Percentiles rank a stretch among this genome's conserved stretches.
phyloP scores from a whole-genome alignment of 2,888 invertebrate species.

The Eupithecia dodoneata region DNA sequence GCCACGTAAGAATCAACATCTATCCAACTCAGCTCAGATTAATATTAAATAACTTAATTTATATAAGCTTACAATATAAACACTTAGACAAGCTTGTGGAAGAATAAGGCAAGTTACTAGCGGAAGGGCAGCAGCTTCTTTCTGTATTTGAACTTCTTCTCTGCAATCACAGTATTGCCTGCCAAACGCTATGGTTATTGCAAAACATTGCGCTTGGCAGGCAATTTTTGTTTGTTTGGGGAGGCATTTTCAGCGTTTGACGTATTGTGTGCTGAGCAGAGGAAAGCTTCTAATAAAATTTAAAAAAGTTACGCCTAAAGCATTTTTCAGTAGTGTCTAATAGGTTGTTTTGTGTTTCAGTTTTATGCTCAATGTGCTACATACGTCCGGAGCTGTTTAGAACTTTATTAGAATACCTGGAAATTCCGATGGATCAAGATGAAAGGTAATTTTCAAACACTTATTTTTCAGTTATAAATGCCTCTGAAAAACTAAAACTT shows the following conservation, averaged over 20 bases:
- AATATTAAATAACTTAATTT: too few species aligned
- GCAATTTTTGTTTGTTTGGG: neutral
- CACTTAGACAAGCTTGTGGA: neutral
- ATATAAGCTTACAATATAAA: too few species aligned
- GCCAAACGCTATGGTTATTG: neutral
- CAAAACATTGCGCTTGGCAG: neutral
- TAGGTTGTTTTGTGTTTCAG: constrained; percentile 58
- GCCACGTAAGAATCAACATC: too few species aligned
- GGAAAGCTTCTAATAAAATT: neutral
- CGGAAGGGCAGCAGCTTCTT: neutral
- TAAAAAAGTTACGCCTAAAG: neutral
- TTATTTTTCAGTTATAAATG: neutral
- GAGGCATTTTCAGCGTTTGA: neutral
- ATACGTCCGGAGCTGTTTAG: constrained; percentile 91
- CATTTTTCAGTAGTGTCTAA: neutral
- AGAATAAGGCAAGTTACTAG: neutral
- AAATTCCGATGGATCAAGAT: constrained; percentile 80
- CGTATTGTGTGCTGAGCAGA: neutral
- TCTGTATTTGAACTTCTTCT: neutral
- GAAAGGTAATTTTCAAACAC: constrained; percentile 61
- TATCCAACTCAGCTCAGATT: neutral
- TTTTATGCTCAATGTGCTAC: constrained; percentile 94
- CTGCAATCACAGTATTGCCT: neutral
- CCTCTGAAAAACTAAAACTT: neutral
- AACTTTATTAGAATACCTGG: constrained; percentile 88